These are phyloP conservation scores for Cladopsammia gracilis DNA, from an alignment of 64 coral and sea anemone genomes.

Conservation along the genomic window DNA sequence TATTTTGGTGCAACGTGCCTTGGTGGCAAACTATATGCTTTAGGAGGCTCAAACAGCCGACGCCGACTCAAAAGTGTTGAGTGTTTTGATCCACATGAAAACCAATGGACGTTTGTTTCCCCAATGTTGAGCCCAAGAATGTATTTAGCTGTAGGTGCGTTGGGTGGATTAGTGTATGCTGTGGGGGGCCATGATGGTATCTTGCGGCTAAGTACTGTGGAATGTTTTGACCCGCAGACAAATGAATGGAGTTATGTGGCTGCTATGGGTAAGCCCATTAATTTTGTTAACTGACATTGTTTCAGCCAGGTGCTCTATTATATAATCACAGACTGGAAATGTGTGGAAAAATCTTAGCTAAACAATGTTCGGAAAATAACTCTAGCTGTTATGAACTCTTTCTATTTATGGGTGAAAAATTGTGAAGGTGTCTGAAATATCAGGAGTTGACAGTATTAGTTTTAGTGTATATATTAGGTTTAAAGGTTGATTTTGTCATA, in stretches of 20 bases:
- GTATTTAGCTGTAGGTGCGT: conserved; percentile 83
- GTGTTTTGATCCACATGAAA: conserved; percentile 85
- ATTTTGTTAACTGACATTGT: no score
- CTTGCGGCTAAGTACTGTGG: conserved; percentile 78
- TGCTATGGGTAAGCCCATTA: conserved; percentile 76
- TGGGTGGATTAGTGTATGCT: conserved; percentile 94
- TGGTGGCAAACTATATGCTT: conserved; percentile 85
- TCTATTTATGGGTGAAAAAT: no score
- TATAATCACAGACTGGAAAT: no score
- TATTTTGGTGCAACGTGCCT: conserved; percentile 93
- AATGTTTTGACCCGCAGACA: conserved; percentile 95
- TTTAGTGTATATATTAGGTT: no score
- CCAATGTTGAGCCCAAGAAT: conserved; percentile 88
- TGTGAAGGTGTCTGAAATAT: no score
- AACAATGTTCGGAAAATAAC: no score
- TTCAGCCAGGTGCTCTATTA: no score
- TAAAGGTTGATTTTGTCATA: no score
- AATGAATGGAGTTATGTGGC: conserved; percentile 84
- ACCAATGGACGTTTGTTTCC: conserved; percentile 70
- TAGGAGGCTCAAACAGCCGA: conserved; percentile 86
- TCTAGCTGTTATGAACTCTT: no score
- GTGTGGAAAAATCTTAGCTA: no score
- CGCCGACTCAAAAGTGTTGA: conserved; percentile 82
- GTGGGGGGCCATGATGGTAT: conserved; percentile 93
- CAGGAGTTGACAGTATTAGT: no score